Evolutionary conservation across 2,888 invertebrate species (phyloP).

Genomic region (Drosophila pseudotalamancana): DNA sequence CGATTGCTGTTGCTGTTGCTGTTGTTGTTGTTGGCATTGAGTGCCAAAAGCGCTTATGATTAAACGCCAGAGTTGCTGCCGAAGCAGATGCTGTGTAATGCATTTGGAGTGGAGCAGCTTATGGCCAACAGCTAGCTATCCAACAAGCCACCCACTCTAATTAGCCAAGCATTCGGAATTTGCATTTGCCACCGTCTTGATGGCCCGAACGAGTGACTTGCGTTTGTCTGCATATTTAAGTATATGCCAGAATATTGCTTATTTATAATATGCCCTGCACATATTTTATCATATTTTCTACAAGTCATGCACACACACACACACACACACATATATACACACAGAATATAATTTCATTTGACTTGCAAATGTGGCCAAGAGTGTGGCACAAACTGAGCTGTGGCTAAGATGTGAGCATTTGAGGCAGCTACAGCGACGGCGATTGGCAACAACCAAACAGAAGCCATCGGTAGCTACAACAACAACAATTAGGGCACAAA

Average conservation of each 20-base stretch:
- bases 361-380: constrained; percentile 67
- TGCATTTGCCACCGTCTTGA: constrained; percentile 14
- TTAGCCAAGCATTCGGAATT: constrained; percentile 60
- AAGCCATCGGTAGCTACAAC: constrained; percentile 21
- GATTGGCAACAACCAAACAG: constrained; percentile 9
- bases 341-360: constrained; percentile 77
- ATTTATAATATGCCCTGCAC: constrained; percentile 64
- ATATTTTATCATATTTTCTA: constrained; percentile 49
- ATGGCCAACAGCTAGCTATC: constrained; percentile 7
- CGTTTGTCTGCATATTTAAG: constrained; percentile 35
- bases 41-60: constrained; percentile 20
- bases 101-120: constrained; percentile 8
- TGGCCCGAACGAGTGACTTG: not conserved
- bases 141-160: constrained; percentile 33
- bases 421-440: constrained; percentile 27
- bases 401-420: constrained; percentile 20
- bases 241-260: constrained; percentile 50
- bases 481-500: constrained; percentile 36
- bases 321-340: constrained; percentile 15
- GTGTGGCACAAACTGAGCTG: constrained; percentile 28
- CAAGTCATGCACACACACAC: constrained; percentile 2
- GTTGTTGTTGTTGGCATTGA: constrained; percentile 3
- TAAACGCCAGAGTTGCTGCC: constrained; percentile 7
- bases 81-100: constrained; percentile 8
- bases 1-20: not conserved